Percentiles rank a stretch among this genome's conserved stretches.
Evolutionary conservation across 2,797 vertebrate species (phyloP).

Genomic region (Chromis chromis): DNA sequence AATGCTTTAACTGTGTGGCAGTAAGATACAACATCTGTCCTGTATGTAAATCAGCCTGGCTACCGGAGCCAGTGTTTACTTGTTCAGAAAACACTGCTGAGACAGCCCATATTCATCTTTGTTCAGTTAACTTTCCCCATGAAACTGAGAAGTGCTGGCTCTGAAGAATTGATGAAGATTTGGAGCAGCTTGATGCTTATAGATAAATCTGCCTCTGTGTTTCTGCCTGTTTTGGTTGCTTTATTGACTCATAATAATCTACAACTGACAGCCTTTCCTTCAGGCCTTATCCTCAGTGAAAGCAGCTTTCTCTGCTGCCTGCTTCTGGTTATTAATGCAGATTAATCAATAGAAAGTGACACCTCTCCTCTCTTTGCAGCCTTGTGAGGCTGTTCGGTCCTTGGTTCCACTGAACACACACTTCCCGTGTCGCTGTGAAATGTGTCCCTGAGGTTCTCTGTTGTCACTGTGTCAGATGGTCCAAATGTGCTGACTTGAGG

Average conservation of each 20-base stretch:
- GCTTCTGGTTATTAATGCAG: constrained; percentile 49
- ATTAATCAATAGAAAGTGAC: constrained; percentile 59
- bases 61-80: constrained; percentile 21
- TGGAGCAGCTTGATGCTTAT: constrained; percentile 22
- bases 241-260: constrained; percentile 43
- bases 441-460: constrained; percentile 45
- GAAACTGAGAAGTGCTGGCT: constrained; percentile 19
- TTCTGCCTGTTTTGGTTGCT: constrained; percentile 22
- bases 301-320: constrained; percentile 39
- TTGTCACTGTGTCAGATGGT: constrained; percentile 60
- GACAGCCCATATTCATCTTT: constrained; percentile 24
- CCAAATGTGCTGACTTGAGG: constrained; percentile 53
- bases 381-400: constrained; percentile 21
- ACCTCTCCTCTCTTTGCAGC: constrained; percentile 23
- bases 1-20: constrained; percentile 51
- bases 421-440: constrained; percentile 41
- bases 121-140: constrained; percentile 26
- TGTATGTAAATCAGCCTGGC: constrained; percentile 62
- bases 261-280: constrained; percentile 38
- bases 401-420: constrained; percentile 32
- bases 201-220: constrained; percentile 23
- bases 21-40: constrained; percentile 67
- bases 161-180: constrained; percentile 26
- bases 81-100: constrained; percentile 32
- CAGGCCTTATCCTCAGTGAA: constrained; percentile 20